A percentile compares a stretch with the other conserved stretches of the same genome.
phyloP scores from a whole-genome alignment of 2,797 vertebrate genomes.

The Pseudomugil gertrudae region DNA sequence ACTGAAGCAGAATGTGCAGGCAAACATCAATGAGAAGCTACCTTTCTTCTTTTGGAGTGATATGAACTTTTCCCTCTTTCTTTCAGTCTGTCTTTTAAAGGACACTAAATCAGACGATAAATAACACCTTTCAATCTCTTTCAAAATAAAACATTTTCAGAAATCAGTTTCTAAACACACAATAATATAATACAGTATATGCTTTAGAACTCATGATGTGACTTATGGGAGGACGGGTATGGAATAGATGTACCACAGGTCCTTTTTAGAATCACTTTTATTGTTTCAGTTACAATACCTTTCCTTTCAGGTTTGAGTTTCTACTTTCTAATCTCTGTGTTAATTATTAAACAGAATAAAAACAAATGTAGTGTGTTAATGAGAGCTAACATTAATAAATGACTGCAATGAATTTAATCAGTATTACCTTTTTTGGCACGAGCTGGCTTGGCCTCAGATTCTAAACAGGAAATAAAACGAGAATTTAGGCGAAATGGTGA shows the following conservation, averaged over 20 bases:
- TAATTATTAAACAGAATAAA: conserved; percentile 14
- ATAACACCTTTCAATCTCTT: not conserved
- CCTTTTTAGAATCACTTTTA: no score
- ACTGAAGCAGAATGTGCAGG: conserved; percentile 4
- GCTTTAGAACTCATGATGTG: not conserved
- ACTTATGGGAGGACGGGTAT: not conserved
- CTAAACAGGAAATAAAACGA: conserved; percentile 28
- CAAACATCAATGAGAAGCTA: conserved; percentile 32
- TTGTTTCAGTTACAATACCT: no score
- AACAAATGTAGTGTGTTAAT: not conserved
- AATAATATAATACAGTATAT: not conserved
- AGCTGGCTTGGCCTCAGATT: conserved; percentile 38
- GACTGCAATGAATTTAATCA: not conserved
- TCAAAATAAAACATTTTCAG: not conserved
- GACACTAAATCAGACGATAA: conserved; percentile 36
- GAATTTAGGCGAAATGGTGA: not conserved
- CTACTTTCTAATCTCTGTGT: conserved; percentile 45
- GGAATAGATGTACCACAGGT: not conserved
- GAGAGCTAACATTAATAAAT: not conserved
- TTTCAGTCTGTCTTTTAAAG: conserved; percentile 32
- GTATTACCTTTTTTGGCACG: conserved; percentile 49
- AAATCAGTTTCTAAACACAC: not conserved
- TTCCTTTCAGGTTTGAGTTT: conserved; percentile 24
- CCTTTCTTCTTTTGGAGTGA: conserved; percentile 61
- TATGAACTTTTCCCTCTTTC: conserved; percentile 43